Base-by-base conservation (phyloP, 2,113 vertebrate genomes). In the Myiopsitta monachus region DNA sequence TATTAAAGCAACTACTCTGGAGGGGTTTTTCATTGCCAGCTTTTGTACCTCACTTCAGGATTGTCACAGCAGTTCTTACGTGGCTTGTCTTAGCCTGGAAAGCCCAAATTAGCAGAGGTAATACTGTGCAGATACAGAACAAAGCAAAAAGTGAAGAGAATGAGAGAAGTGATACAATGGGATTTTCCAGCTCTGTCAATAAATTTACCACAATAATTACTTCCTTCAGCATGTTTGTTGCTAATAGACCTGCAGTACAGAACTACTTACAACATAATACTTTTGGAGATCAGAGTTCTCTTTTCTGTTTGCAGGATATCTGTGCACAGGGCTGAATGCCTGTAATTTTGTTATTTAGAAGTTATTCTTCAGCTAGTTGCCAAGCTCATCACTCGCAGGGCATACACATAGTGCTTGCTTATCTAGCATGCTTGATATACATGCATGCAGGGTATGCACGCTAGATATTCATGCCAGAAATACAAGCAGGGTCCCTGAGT, bases 101-200 rank as follows among this genome's bases (percentile, higher is more conserved):
- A 86, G 7, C 27, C 66, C 52, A 84, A 74, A 84, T 90, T 87
- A 91, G 59, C 62, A 90, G 36, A 87, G 38, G 36, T 69, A 75
- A 23, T 49, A 33, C 6, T 55, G 18, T 39, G 17, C 23, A 11
- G 15, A 73, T 31, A 77, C 47, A 82, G 76, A 92, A 82, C 51
- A 84, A 75, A 52, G 24, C 41, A 90, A 94, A 96, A 94, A 83
- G 83, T 66, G 93, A 94, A 93, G 85, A 88, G 52, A 92, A 95
- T 90, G 73, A 76, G 94, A 95, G 90, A 96, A 97, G 92, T 94
- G 80, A 93, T 88, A 93, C 82, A 73, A 90, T 76, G 95, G 93
- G 96, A 90, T 95, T 96, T 97, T 97, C 95, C 95, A 92, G 8
- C 69, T 90, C 73, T 93, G 83, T 95, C 73, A 96, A 96, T 97